Evolutionary conservation across 2,113 vertebrate species (phyloP).

Genomic region (Lagopus muta): DNA sequence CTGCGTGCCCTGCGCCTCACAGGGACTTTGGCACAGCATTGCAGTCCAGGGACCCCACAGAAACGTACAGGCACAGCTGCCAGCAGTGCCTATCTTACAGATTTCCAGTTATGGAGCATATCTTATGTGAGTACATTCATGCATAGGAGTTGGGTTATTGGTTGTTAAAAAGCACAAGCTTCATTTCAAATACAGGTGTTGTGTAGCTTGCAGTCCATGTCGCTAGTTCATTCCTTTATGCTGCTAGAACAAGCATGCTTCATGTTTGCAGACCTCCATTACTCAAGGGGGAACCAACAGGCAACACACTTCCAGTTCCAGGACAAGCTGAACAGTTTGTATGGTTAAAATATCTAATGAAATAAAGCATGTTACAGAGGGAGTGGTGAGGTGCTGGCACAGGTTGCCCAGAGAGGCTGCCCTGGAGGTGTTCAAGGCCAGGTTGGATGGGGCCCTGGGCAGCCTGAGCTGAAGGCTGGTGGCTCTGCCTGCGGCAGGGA

Average conservation of each 20-base stretch:
- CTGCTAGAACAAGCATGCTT: not conserved
- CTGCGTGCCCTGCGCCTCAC: not conserved
- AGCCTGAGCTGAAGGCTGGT: no score
- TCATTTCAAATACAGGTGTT: not conserved
- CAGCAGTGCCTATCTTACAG: not conserved
- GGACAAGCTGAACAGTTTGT: not conserved
- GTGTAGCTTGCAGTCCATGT: not conserved
- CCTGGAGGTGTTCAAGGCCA: no score
- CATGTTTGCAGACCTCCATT: not conserved
- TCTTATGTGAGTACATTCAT: not conserved
- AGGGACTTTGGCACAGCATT: not conserved
- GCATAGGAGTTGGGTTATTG: not conserved
- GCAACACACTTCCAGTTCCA: not conserved
- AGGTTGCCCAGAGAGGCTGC: no score
- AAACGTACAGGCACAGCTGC: not conserved
- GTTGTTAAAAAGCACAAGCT: not conserved
- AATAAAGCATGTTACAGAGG: not conserved
- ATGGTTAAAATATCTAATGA: not conserved
- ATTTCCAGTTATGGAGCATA: not conserved
- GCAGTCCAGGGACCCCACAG: accelerated
- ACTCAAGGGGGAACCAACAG: not conserved
- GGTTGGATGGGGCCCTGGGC: no score
- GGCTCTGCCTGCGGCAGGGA: no score
- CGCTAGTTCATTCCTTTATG: not conserved
- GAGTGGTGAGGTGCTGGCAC: no score